A percentile compares a stretch with the other conserved stretches of the same genome.
Conservation (phyloP, 2,888 invertebrate genomes). For the Willowsia nigromaculata region DNA sequence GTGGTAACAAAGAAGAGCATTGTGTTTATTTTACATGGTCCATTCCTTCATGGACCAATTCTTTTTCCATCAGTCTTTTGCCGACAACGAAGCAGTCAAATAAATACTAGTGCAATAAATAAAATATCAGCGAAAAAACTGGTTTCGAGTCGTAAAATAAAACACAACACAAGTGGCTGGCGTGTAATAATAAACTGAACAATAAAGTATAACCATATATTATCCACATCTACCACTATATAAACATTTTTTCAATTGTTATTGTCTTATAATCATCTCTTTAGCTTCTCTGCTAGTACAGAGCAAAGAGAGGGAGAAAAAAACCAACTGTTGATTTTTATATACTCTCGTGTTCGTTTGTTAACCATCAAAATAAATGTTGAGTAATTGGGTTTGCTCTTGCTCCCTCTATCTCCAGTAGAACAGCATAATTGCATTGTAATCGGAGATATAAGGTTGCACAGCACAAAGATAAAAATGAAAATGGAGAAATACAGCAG, state of each 20-base stretch:
- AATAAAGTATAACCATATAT: constrained; percentile 17
- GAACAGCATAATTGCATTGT: constrained; percentile 57
- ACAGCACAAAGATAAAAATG: constrained; percentile 15
- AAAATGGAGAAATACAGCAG: constrained; percentile 13
- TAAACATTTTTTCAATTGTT: constrained; percentile 16
- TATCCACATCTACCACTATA: neutral
- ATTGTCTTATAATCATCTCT: constrained; percentile 44
- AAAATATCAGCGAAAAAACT: constrained; percentile 68
- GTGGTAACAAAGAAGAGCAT: neutral
- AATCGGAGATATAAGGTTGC: constrained; percentile 57
- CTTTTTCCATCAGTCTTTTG: constrained; percentile 51
- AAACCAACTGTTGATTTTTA: constrained; percentile 57
- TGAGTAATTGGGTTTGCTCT: constrained; percentile 71
- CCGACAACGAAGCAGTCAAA: constrained; percentile 69
- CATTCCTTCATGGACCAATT: neutral
- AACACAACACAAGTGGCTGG: constrained; percentile 41
- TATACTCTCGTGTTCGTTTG: constrained; percentile 52
- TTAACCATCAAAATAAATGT: constrained; percentile 68
- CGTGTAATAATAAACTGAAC: constrained; percentile 20
- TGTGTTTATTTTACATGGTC: constrained; percentile 14
- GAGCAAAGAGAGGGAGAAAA: neutral
- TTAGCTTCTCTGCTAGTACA: constrained; percentile 18
- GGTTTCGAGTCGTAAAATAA: constrained; percentile 61
- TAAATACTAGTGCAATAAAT: constrained; percentile 70
- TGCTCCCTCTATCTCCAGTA: constrained; percentile 54